Evolutionary conservation across 2,113 vertebrate genomes (phyloP).

Genomic region (Percopsis transmontana): DNA sequence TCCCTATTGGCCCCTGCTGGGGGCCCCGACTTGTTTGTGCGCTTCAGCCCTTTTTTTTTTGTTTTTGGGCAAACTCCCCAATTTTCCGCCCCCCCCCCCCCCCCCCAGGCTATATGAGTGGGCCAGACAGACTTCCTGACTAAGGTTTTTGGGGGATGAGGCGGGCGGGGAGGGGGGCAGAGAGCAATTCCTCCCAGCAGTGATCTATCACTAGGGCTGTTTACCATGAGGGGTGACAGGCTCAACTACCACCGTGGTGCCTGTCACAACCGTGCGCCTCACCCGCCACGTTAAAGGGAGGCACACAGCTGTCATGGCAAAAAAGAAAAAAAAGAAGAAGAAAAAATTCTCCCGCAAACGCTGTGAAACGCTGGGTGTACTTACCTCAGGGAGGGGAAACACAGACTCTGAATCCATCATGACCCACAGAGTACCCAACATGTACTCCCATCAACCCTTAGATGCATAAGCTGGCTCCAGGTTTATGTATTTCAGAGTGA

Average conservation of each 20-base stretch:
- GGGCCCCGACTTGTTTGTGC: conserved; percentile 69
- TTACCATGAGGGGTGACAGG: conserved; percentile 43
- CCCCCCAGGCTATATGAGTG: conserved; percentile 55
- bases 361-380: not conserved
- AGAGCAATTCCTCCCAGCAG: conserved; percentile 11
- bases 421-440: conserved; percentile 16
- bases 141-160: conserved; percentile 62
- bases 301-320: conserved; percentile 14
- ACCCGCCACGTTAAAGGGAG: conserved; percentile 14
- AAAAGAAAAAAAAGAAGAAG: too few species aligned
- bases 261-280: conserved; percentile 38
- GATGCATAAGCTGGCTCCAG: not conserved
- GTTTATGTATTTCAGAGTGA: too few species aligned
- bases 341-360: too few species aligned
- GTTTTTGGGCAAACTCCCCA: conserved; percentile 14
- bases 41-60: conserved; percentile 67
- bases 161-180: conserved; percentile 4
- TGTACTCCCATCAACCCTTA: conserved; percentile 6
- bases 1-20: conserved; percentile 50
- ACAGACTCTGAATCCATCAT: conserved; percentile 33
- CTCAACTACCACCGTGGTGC: conserved; percentile 26
- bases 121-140: conserved; percentile 75
- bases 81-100: conserved; percentile 39
- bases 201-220: conserved; percentile 25
- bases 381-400: conserved; percentile 2